Conservation (phyloP, 2,113 vertebrate genomes). For the Heliornis fulica region DNA sequence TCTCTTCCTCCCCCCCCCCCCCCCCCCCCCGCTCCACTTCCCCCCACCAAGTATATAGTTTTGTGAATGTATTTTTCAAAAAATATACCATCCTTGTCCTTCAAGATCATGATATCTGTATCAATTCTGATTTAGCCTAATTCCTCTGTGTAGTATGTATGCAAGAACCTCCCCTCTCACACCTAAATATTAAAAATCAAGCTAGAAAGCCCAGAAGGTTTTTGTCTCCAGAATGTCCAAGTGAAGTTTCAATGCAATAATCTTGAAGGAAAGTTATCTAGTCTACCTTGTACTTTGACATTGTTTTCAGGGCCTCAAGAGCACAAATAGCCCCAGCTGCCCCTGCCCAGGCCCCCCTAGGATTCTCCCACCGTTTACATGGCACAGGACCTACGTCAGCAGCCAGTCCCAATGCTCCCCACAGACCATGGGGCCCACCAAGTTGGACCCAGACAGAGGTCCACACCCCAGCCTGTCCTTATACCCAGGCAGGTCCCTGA, state of each 20-base stretch:
- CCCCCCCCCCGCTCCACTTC: too few relatives aligned
- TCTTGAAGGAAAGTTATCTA: not conserved
- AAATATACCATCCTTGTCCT: not conserved
- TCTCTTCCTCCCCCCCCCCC: not conserved
- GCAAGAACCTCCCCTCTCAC: not conserved
- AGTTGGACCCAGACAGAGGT: not conserved
- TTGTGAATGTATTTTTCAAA: too few relatives aligned
- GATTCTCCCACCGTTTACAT: not conserved
- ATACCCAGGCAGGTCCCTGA: not conserved
- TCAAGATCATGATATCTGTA: not conserved
- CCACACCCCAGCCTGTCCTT: not conserved
- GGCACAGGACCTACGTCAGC: too few relatives aligned
- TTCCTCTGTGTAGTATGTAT: not conserved
- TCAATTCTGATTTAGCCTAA: not conserved
- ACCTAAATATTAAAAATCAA: not conserved
- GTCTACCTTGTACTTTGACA: not conserved
- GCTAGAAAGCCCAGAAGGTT: not conserved
- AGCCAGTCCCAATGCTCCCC: not conserved
- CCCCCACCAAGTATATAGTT: too few relatives aligned
- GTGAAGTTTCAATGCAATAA: not conserved
- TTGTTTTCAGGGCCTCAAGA: not conserved
- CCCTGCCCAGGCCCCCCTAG: not conserved
- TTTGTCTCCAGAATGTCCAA: not conserved
- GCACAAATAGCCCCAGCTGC: not conserved
- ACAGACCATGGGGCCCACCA: too few relatives aligned